Percentiles rank a stretch among this genome's conserved stretches.
These are phyloP conservation scores for Lepus europaeus DNA, from an alignment of 2,113 vertebrate genomes.

Conservation along the genomic window DNA sequence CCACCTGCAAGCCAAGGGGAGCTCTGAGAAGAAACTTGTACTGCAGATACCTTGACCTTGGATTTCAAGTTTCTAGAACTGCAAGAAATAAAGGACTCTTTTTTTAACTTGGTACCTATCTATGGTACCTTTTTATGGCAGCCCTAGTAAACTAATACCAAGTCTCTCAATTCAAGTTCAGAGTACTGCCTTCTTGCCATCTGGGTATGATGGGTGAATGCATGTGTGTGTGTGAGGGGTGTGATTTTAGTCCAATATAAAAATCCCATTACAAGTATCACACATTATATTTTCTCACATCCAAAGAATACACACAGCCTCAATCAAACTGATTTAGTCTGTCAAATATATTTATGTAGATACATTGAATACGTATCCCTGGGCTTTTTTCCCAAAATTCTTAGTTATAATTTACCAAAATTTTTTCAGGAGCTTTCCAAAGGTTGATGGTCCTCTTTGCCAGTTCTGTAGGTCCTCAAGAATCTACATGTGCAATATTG, in stretches of 20 bases:
- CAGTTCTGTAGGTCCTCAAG: not conserved
- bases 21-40: not conserved
- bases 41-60: not conserved
- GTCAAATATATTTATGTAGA: not conserved
- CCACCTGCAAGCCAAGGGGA: not conserved
- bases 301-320: not conserved
- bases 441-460: not conserved
- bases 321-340: not conserved
- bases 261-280: not conserved
- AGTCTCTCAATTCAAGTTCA: not conserved
- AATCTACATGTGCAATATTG: not conserved
- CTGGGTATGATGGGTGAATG: not conserved
- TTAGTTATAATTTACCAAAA: not conserved
- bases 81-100: not conserved
- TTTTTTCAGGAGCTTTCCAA: not conserved
- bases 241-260: not conserved
- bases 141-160: not conserved
- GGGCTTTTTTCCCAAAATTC: not conserved
- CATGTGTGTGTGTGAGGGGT: not conserved
- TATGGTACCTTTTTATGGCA: not conserved
- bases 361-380: not conserved
- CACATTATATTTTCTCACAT: not conserved
- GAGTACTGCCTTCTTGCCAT: not conserved
- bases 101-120: not conserved
- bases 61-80: not conserved